Conservation (phyloP, 1,140 invertebrate species). For the Drosophila kanapiae region DNA sequence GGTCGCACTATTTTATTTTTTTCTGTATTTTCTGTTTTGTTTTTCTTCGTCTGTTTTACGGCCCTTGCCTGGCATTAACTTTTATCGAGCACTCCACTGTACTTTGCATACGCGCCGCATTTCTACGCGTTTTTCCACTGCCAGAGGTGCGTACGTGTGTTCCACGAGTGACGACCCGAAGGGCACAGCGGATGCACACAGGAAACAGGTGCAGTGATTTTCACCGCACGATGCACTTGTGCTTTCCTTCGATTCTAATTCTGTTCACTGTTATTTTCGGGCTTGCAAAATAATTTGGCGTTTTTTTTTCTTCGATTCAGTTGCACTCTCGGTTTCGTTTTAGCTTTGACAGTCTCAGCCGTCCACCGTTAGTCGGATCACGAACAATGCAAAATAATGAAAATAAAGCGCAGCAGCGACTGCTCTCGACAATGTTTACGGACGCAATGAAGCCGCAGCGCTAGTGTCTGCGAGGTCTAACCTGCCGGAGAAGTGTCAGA, state of each 20-base stretch:
- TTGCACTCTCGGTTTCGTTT: constrained; percentile 59
- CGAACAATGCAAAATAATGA: background rate
- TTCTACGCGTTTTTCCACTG: constrained; percentile 63
- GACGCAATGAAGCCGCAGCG: constrained; percentile 37
- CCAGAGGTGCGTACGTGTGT: constrained; percentile 76
- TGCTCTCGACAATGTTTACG: constrained; percentile 61
- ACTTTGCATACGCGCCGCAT: constrained; percentile 41
- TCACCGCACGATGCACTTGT: constrained; percentile 24
- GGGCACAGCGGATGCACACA: constrained; percentile 51
- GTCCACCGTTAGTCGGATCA: constrained; percentile 27
- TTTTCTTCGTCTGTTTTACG: constrained; percentile 22
- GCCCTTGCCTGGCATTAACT: constrained; percentile 49
- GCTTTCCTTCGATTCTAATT: constrained; percentile 20
- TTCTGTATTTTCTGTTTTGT: constrained; percentile 19
- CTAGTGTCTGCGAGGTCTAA: constrained; percentile 57
- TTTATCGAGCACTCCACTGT: constrained; percentile 66
- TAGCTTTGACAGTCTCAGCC: background rate
- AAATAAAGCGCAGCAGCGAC: constrained; percentile 19
- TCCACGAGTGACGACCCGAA: constrained; percentile 14
- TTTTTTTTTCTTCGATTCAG: constrained; percentile 2
- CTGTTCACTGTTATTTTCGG: constrained; percentile 25
- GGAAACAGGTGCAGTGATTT: constrained; percentile 71
- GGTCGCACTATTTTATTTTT: constrained; percentile 50
- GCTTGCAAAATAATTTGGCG: background rate
- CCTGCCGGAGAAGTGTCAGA: constrained; percentile 12